phyloP scores from a whole-genome alignment of 2,113 vertebrate species.

The Anarhynchus alexandrinus region DNA sequence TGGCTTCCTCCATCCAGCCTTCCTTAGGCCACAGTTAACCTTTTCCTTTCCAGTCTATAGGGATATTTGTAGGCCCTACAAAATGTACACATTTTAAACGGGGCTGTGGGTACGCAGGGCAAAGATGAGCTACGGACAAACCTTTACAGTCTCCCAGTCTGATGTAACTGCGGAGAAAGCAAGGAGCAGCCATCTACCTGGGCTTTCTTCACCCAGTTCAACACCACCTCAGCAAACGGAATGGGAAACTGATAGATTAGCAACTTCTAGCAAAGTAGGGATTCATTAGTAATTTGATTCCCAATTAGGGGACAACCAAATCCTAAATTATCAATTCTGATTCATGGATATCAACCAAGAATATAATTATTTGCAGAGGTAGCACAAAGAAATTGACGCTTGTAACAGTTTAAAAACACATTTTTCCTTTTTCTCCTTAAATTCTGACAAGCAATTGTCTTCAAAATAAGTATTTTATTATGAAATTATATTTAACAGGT shows the following conservation, averaged over 20 bases:
- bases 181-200: not conserved
- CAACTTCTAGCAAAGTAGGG: not conserved
- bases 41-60: not conserved
- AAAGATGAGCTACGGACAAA: not conserved
- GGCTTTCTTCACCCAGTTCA: not conserved
- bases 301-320: not conserved
- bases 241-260: accelerated
- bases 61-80: not conserved
- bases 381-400: not conserved
- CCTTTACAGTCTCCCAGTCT: not conserved
- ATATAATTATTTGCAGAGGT: not conserved
- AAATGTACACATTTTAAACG: accelerated
- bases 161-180: not conserved
- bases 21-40: not conserved
- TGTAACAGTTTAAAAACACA: not conserved
- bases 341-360: not conserved
- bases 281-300: not conserved
- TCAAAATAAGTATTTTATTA: not conserved
- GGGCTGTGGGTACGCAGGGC: not conserved
- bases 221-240: not conserved
- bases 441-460: not conserved
- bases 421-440: not conserved
- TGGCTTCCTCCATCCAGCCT: not conserved
- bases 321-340: not conserved
- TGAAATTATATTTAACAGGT: not conserved